Evolutionary conservation across 37 sponge, comb jelly and placozoan species (phyloP).

Genomic region (Halichondria panicea): DNA sequence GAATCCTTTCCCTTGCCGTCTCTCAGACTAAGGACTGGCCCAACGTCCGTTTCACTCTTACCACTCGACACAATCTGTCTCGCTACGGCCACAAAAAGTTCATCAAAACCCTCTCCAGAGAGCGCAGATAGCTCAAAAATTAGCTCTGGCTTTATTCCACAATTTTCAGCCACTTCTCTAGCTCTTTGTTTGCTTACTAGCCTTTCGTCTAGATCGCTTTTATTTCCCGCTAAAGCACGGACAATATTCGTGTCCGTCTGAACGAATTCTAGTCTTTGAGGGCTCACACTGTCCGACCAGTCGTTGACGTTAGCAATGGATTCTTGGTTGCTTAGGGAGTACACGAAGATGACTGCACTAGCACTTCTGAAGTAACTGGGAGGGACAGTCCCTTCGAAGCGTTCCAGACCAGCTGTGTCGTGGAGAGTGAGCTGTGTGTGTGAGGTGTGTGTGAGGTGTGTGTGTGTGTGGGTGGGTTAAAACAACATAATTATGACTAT

Average conservation of each 20-base stretch:
- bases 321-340: slow-evolving; percentile 38
- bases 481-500: not conserved
- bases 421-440: slow-evolving; percentile 62
- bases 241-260: not conserved
- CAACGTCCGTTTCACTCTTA: too few species aligned
- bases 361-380: slow-evolving; percentile 74
- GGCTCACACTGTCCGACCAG: slow-evolving; percentile 49
- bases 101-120: slow-evolving; percentile 41
- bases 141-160: slow-evolving; percentile 23
- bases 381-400: slow-evolving; percentile 58
- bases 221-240: slow-evolving; percentile 56
- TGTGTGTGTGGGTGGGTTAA: not conserved
- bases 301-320: slow-evolving; percentile 25
- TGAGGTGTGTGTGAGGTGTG: too few species aligned
- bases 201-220: slow-evolving; percentile 45
- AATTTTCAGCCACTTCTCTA: slow-evolving; percentile 15
- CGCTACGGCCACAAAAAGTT: slow-evolving; percentile 60
- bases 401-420: slow-evolving; percentile 82
- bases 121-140: slow-evolving; percentile 64
- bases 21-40: too few species aligned
- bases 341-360: slow-evolving; percentile 56
- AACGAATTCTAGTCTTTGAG: slow-evolving; percentile 17
- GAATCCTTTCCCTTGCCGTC: too few species aligned
- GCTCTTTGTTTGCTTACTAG: slow-evolving; percentile 10
- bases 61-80: not conserved